Percentiles rank a stretch among this genome's conserved stretches.
Evolutionary conservation across 2,113 vertebrate species (phyloP).

Genomic region (Ctenodactylus gundi): DNA sequence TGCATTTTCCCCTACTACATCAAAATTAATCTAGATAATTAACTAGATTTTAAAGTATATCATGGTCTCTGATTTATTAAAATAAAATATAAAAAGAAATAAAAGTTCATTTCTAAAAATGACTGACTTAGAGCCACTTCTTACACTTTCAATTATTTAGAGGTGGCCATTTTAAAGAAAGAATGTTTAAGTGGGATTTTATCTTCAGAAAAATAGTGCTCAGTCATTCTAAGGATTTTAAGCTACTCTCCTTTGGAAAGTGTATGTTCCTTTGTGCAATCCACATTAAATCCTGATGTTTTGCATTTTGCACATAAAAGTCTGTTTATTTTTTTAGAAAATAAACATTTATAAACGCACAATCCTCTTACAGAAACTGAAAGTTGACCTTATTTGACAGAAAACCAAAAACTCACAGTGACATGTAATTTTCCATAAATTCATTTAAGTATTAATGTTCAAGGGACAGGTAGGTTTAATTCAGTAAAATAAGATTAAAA

Average conservation of each 20-base stretch:
- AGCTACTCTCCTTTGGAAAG: conserved; percentile 32
- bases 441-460: background rate
- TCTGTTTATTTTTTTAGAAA: conserved; percentile 21
- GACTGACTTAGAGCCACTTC: background rate
- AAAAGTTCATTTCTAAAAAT: conserved; percentile 13
- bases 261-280: conserved; percentile 49
- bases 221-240: conserved; percentile 51
- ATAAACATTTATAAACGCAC: conserved; percentile 8
- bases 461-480: background rate
- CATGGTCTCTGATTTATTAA: background rate
- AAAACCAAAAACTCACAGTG: background rate
- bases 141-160: conserved; percentile 27
- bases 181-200: conserved; percentile 1
- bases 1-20: background rate
- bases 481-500: background rate
- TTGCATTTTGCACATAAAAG: background rate
- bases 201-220: conserved; percentile 49
- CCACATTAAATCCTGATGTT: background rate
- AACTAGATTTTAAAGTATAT: background rate
- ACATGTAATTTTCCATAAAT: background rate
- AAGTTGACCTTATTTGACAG: background rate
- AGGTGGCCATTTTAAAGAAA: background rate
- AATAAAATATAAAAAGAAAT: background rate
- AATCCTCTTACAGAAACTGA: background rate
- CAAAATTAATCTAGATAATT: background rate